These are phyloP conservation scores for Pitangus sulphuratus DNA, from an alignment of 2,797 vertebrate genomes.

Conservation along the genomic window DNA sequence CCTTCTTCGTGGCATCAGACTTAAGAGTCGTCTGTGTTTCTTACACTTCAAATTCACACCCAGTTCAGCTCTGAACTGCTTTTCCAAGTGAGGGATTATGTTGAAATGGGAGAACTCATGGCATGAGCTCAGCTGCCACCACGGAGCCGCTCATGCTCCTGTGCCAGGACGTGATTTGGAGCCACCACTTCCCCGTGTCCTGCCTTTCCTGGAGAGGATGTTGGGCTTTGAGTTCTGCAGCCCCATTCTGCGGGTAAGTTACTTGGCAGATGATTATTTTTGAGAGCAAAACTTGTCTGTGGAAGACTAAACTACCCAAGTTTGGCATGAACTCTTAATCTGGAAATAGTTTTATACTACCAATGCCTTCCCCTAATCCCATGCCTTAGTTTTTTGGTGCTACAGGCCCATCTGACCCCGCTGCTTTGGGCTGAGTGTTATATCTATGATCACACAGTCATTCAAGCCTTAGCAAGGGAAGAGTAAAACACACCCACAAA, in stretches of 20 bases:
- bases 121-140: background rate
- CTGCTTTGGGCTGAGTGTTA: background rate
- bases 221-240: background rate
- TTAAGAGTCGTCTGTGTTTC: background rate
- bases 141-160: background rate
- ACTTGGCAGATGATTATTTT: background rate
- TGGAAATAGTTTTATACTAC: background rate
- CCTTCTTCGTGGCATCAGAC: background rate
- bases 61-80: background rate
- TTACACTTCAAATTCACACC: background rate
- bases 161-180: background rate
- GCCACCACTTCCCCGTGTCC: fast-evolving
- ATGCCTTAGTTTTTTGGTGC: background rate
- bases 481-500: background rate
- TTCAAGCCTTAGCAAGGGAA: background rate
- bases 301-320: background rate
- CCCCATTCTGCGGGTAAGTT: fast-evolving
- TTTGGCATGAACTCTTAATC: background rate
- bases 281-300: fast-evolving
- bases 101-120: background rate
- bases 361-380: background rate
- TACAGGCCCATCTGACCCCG: background rate
- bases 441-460: background rate
- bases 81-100: background rate
- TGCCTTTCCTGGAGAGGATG: background rate